A percentile compares a stretch with the other conserved stretches of the same genome.
phyloP scores from a whole-genome alignment of 2,888 invertebrate genomes.

The Spodoptera exigua region DNA sequence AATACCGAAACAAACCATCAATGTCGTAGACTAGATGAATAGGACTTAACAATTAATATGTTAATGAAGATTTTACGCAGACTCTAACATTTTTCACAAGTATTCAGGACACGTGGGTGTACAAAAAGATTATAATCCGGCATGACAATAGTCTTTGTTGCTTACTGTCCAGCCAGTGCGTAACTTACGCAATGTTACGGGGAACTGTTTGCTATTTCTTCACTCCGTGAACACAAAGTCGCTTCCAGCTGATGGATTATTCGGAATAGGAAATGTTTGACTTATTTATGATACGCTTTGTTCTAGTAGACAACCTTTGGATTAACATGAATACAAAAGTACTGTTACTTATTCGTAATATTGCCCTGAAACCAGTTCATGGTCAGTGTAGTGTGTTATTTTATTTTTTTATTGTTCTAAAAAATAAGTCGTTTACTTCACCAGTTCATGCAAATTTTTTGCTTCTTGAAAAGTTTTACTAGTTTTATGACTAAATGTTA shows the following conservation, averaged over 20 bases:
- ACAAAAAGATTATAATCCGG: conserved; percentile 76
- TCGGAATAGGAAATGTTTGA: conserved; percentile 50
- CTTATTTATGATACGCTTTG: conserved; percentile 28
- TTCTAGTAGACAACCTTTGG: conserved; percentile 9
- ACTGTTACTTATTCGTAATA: conserved; percentile 1
- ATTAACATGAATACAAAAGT: conserved; percentile 21
- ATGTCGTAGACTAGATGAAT: conserved; percentile 85
- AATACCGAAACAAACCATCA: conserved; percentile 88
- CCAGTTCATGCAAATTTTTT: too few relatives aligned
- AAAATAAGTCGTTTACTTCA: too few relatives aligned
- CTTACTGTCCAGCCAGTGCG: conserved; percentile 66
- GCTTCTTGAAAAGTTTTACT: too few relatives aligned
- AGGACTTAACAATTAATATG: conserved; percentile 85
- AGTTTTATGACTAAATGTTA: too few relatives aligned
- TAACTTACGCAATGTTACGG: conserved; percentile 71
- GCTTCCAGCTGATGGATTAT: conserved; percentile 50
- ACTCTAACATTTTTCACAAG: conserved; percentile 69
- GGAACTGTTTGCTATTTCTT: conserved; percentile 65
- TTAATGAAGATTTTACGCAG: conserved; percentile 82
- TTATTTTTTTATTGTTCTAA: not conserved
- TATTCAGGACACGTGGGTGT: conserved; percentile 80
- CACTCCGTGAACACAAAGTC: conserved; percentile 58
- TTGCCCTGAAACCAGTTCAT: conserved; percentile 13
- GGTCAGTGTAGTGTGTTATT: not conserved
- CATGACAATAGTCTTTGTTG: conserved; percentile 77